phyloP scores from a whole-genome alignment of 2,888 invertebrate genomes.

The Agyllia agylla region DNA sequence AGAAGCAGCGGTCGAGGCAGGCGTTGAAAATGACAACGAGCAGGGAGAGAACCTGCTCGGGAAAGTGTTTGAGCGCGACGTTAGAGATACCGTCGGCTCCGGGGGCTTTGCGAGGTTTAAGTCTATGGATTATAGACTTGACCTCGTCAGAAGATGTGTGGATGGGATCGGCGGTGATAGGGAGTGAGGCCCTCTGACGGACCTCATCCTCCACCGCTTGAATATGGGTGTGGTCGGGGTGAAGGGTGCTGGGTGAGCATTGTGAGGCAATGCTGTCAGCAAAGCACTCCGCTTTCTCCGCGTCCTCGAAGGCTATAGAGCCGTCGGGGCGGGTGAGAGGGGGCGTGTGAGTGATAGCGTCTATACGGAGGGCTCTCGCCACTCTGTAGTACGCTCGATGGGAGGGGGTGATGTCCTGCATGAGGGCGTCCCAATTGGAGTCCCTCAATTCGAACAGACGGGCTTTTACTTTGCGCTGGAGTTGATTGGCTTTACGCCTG shows the following conservation, averaged over 20 bases:
- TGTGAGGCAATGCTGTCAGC: slow-evolving; percentile 1
- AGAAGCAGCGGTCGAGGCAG: neutral
- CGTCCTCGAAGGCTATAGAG: slow-evolving; percentile 9
- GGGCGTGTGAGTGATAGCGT: neutral
- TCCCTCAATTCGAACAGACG: neutral
- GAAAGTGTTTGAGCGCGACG: slow-evolving; percentile 5
- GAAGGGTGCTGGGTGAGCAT: neutral
- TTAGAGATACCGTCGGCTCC: slow-evolving; percentile 21
- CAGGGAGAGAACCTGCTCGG: neutral
- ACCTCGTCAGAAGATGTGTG: neutral
- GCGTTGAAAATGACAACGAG: neutral
- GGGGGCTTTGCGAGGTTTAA: slow-evolving; percentile 6
- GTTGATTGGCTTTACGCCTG: neutral
- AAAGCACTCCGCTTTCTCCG: slow-evolving; percentile 6
- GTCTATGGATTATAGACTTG: neutral
- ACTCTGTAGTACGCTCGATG: neutral
- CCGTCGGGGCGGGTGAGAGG: neutral
- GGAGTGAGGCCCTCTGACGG: neutral
- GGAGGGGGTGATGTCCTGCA: neutral
- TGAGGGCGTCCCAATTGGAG: neutral
- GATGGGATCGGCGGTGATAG: slow-evolving; percentile 7
- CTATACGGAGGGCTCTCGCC: neutral
- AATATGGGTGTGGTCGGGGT: neutral
- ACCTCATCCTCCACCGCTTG: slow-evolving; percentile 13
- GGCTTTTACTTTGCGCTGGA: neutral